These are phyloP conservation scores for Microtus montanus DNA, from an alignment of 2,113 vertebrate species.

Conservation along the genomic window DNA sequence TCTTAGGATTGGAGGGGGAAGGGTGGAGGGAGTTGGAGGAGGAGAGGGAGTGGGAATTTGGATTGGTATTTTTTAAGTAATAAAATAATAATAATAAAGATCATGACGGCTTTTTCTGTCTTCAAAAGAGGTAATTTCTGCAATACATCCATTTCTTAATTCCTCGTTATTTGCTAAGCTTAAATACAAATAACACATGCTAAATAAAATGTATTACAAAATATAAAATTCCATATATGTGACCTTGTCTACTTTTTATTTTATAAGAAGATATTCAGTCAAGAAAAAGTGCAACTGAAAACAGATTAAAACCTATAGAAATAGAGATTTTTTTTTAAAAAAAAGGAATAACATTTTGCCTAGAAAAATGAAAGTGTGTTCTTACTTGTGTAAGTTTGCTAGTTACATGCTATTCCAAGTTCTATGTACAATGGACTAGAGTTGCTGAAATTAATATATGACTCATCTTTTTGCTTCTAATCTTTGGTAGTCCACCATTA, in stretches of 20 bases:
- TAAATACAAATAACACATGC: slow-evolving; percentile 23
- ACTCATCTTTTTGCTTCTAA: not conserved
- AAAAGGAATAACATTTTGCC: not conserved
- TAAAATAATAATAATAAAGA: too few relatives aligned
- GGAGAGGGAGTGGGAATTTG: too few relatives aligned
- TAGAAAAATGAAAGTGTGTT: not conserved
- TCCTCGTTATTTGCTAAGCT: slow-evolving; percentile 22
- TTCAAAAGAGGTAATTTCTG: not conserved
- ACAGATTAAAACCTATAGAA: not conserved
- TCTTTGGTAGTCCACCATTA: not conserved
- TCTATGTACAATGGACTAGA: not conserved
- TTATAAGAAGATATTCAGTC: slow-evolving; percentile 14
- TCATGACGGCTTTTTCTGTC: not conserved
- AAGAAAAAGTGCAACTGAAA: not conserved
- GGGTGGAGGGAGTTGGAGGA: too few relatives aligned
- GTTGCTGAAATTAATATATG: slow-evolving; percentile 15
- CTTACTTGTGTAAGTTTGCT: not conserved
- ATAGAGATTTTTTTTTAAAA: not conserved
- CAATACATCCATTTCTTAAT: not conserved
- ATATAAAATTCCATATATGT: not conserved
- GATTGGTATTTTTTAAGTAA: too few relatives aligned
- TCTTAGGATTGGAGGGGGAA: too few relatives aligned
- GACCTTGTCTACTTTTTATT: not conserved
- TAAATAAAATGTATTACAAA: slow-evolving; percentile 5
- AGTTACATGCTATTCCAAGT: not conserved